These are phyloP conservation scores for Sebastes jordani DNA, from an alignment of 2,797 vertebrate species.

Conservation along the genomic window DNA sequence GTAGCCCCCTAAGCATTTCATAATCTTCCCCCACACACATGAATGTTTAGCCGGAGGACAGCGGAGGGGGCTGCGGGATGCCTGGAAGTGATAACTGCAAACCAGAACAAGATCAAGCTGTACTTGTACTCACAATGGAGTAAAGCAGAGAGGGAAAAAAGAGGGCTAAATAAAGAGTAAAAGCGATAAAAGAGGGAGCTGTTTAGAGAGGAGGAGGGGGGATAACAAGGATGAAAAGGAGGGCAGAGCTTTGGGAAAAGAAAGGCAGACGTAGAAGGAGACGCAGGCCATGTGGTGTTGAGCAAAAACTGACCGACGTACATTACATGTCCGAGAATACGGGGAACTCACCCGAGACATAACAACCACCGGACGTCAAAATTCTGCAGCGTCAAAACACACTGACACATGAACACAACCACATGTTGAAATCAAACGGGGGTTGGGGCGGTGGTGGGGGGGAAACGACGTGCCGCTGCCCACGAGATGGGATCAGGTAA, in stretches of 20 bases:
- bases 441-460: neutral
- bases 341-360: slow-evolving; percentile 24
- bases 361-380: slow-evolving; percentile 39
- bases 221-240: neutral
- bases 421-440: slow-evolving; percentile 41
- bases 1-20: slow-evolving; percentile 25
- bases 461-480: neutral
- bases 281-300: neutral
- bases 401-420: slow-evolving; percentile 60
- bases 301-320: neutral
- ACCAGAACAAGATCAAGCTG: slow-evolving; percentile 48
- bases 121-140: slow-evolving; percentile 1
- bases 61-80: neutral
- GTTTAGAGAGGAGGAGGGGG: neutral
- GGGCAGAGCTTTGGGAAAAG: neutral
- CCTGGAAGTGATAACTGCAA: slow-evolving; percentile 43
- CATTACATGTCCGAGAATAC: slow-evolving; percentile 10
- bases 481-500: slow-evolving; percentile 22
- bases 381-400: slow-evolving; percentile 31
- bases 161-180: neutral
- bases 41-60: slow-evolving; percentile 8
- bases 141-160: neutral
- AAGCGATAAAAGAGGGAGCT: neutral
- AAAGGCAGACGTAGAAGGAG: slow-evolving; percentile 1
- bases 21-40: neutral